These are phyloP conservation scores for Oppia nitens DNA, from an alignment of 1,140 invertebrate species.

Conservation along the genomic window DNA sequence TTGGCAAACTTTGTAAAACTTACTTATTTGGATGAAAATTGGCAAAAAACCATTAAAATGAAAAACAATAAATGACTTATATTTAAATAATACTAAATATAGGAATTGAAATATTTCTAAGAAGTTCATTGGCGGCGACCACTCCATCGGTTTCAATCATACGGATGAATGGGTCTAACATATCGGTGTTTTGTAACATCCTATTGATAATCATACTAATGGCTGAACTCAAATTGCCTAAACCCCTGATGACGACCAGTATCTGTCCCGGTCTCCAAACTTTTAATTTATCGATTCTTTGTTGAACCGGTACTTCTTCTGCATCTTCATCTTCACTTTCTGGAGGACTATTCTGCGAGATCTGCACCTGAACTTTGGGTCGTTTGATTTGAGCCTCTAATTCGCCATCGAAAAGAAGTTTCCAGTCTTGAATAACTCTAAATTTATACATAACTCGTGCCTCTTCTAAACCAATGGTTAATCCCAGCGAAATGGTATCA, in stretches of 20 bases:
- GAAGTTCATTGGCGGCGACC: slow-evolving; percentile 9
- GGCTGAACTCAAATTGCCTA: slow-evolving; percentile 23
- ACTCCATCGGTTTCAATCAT: slow-evolving; percentile 14
- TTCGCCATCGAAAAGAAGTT: slow-evolving; percentile 24
- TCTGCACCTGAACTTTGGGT: slow-evolving; percentile 21
- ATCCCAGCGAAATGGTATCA: slow-evolving; percentile 21
- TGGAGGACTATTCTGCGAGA: slow-evolving; percentile 19
- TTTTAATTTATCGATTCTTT: slow-evolving; percentile 19
- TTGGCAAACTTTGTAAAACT: too few species aligned
- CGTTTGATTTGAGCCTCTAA: slow-evolving; percentile 20
- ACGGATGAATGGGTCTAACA: slow-evolving; percentile 1
- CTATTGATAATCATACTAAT: slow-evolving; percentile 21
- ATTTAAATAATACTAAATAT: slow-evolving; percentile 16
- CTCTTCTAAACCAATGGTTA: slow-evolving; percentile 22
- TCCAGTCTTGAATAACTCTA: slow-evolving; percentile 22
- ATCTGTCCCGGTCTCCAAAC: slow-evolving; percentile 23
- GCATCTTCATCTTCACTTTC: slow-evolving; percentile 12
- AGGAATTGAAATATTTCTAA: slow-evolving; percentile 15
- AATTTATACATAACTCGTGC: slow-evolving; percentile 20
- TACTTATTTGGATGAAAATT: too few species aligned
- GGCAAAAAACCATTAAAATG: too few species aligned
- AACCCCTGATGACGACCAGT: slow-evolving; percentile 19
- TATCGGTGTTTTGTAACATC: slow-evolving; percentile 7
- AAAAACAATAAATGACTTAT: too few species aligned
- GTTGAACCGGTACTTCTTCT: slow-evolving; percentile 15